Evolutionary conservation across 2,797 vertebrate species (phyloP).

Genomic region (Limnodromus scolopaceus): DNA sequence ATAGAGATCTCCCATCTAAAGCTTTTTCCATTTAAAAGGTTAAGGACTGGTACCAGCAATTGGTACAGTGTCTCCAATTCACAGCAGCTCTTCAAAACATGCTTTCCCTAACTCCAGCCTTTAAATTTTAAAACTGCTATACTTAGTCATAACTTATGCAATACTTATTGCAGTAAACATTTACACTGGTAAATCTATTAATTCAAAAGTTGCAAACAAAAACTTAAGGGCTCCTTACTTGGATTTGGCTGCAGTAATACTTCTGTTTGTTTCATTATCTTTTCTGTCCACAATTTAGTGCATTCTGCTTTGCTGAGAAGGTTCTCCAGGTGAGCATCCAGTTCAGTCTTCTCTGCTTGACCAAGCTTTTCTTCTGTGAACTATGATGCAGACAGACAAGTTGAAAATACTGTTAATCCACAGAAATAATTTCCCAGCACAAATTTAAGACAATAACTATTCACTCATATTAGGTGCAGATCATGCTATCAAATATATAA

Average conservation of each 20-base stretch:
- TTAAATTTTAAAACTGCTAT: not conserved
- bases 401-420: slow-evolving; percentile 4
- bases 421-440: not conserved
- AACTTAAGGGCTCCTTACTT: slow-evolving; percentile 81
- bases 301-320: slow-evolving; percentile 88
- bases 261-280: slow-evolving; percentile 93
- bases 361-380: slow-evolving; percentile 95
- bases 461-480: not conserved
- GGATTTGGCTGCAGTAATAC: slow-evolving; percentile 93
- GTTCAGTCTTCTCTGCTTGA: slow-evolving; percentile 91
- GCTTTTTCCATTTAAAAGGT: not conserved
- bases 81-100: not conserved
- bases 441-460: not conserved
- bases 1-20: not conserved
- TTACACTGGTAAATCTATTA: not conserved
- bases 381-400: slow-evolving; percentile 68
- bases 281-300: slow-evolving; percentile 94
- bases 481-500: not conserved
- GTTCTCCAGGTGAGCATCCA: slow-evolving; percentile 90
- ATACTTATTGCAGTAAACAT: not conserved
- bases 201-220: not conserved
- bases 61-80: not conserved
- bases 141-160: not conserved
- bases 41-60: not conserved
- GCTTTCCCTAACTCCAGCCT: not conserved